Base-by-base conservation (phyloP, 2,113 vertebrate genomes). In the Pseudopipra pipra region DNA sequence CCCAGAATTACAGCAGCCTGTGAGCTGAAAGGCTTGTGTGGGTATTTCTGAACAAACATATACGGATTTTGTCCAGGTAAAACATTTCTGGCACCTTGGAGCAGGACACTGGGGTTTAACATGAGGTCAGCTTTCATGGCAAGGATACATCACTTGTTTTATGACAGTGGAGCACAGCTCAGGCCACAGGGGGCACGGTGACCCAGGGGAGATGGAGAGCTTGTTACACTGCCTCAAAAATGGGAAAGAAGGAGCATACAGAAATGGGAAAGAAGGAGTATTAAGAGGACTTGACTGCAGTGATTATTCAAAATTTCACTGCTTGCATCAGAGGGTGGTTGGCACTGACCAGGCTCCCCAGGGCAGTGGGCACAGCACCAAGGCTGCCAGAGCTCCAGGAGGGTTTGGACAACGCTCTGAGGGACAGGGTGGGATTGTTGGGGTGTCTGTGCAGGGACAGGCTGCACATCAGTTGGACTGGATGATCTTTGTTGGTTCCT, bases 391-490 rank as follows among this genome's bases (percentile, higher is more conserved):
- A 83, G 55, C 79, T 76, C n/a, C 31, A 62, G 79, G 54, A 54
- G 71, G 0, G 1, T 43, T 56, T 22, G 85, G 66, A 3, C 75
- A 79, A 19, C 8, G 0, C 33, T 44, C 21, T 54, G 39, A 83
- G 87, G 55, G 30, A 11, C 30, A 70, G 71, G 72, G 18, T 70
- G 79, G 63, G 71, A 7, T 1, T 84, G 3, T 43, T 43, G 79
- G 39, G 47, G 63, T 0, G 30, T 55, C 20, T 76, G 79, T 1
- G 63, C 79, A 83, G 71, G 41, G 41, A 0, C 13, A 13, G 63
- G n/a, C n/a, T n/a, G n/a, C n/a, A n/a, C n/a, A n/a, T n/a, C 39
- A 0, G 11, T 11, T 35, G 78, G 3, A 0, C 14, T 4, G 20
- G 47, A 0, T 27, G 35, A 20, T 56, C 41, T 30, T 2, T 6